Evolutionary conservation across 1,140 invertebrate genomes (phyloP).

Genomic region (Gryllus bimaculatus): DNA sequence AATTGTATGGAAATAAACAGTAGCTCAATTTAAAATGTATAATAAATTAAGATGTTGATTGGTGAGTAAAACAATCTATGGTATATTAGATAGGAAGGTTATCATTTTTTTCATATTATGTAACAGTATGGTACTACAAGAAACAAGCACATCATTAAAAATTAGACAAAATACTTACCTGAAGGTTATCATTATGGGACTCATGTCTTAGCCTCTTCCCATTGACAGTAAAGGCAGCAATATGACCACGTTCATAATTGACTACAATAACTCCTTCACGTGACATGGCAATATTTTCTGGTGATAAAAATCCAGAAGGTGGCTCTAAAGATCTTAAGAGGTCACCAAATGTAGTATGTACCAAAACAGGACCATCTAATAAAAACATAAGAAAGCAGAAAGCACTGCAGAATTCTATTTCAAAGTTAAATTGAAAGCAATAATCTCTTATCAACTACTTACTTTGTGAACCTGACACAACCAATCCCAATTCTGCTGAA

Average conservation of each 20-base stretch:
- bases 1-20: no score
- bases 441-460: conserved; percentile 31
- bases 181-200: conserved; percentile 88
- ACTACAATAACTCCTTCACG: conserved; percentile 94
- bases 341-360: conserved; percentile 97
- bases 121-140: not conserved
- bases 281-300: conserved; percentile 85
- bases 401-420: not conserved
- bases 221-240: conserved; percentile 89
- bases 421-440: no score
- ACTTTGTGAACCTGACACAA: conserved; percentile 87
- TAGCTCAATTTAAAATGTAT: no score
- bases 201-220: conserved; percentile 77
- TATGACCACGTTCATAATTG: conserved; percentile 81
- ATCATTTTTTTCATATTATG: no score
- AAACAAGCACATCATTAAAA: not conserved
- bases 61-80: not conserved
- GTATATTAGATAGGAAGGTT: not conserved
- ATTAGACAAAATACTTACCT: conserved; percentile 48
- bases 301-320: conserved; percentile 67
- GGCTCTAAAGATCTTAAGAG: conserved; percentile 83
- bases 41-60: not conserved
- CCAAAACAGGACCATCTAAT: conserved; percentile 85
- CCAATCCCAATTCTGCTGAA: conserved; percentile 94
- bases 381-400: conserved; percentile 6